A percentile compares a stretch with the other conserved stretches of the same genome.
Evolutionary conservation across 2,888 invertebrate genomes (phyloP).

Genomic region (Lithosia quadra): DNA sequence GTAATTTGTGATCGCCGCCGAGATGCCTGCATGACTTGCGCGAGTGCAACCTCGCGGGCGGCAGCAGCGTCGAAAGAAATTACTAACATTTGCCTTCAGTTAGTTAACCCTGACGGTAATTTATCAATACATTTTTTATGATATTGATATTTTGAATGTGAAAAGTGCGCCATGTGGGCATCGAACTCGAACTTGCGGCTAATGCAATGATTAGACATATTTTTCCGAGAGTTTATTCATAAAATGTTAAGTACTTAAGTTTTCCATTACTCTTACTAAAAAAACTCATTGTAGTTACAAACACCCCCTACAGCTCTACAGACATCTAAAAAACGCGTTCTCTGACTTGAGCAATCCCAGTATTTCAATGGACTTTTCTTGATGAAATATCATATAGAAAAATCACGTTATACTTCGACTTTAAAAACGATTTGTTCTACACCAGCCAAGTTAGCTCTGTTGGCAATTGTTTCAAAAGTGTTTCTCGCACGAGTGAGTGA

Average conservation of each 20-base stretch:
- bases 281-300: too few species aligned
- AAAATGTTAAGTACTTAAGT: background rate
- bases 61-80: conserved; percentile 70
- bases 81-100: conserved; percentile 67
- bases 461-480: conserved; percentile 59
- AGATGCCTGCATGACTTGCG: conserved; percentile 82
- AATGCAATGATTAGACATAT: conserved; percentile 44
- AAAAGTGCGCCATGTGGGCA: conserved; percentile 46
- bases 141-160: conserved; percentile 59
- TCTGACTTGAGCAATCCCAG: too few species aligned
- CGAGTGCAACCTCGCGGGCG: conserved; percentile 53
- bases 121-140: conserved; percentile 76
- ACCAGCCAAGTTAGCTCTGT: conserved; percentile 35
- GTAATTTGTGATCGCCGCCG: conserved; percentile 81
- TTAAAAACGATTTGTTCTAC: conserved; percentile 7
- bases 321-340: too few species aligned
- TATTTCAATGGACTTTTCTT: too few species aligned
- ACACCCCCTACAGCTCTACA: too few species aligned
- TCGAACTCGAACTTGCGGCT: conserved; percentile 38
- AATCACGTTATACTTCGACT: background rate
- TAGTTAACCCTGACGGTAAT: conserved; percentile 68
- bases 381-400: too few species aligned
- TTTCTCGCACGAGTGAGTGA: conserved; percentile 45
- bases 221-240: conserved; percentile 6
- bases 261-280: too few species aligned